These are phyloP conservation scores for Buphagus erythrorhynchus DNA, from an alignment of 2,797 vertebrate genomes.

Conservation along the genomic window DNA sequence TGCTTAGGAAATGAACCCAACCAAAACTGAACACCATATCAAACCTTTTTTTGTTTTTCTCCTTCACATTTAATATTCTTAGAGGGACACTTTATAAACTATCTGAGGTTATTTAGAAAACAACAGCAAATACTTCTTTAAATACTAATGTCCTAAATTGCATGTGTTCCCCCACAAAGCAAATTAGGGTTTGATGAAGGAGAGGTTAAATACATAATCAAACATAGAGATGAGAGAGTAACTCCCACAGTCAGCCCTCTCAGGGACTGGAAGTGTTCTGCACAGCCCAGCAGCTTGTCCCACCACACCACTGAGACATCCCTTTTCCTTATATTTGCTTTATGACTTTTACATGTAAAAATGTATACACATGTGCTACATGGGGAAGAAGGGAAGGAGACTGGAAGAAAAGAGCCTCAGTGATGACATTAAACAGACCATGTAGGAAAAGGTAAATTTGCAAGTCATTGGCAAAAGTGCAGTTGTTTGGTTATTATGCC, in stretches of 20 bases:
- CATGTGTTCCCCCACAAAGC: background rate
- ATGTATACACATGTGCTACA: background rate
- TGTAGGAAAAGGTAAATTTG: background rate
- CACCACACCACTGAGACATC: background rate
- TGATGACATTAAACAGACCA: background rate
- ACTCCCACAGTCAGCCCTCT: background rate
- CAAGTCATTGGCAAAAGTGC: background rate
- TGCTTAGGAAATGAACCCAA: background rate
- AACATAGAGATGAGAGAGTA: background rate
- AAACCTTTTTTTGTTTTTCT: background rate
- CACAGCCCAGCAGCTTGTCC: background rate
- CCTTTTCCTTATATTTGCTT: background rate
- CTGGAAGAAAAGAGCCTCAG: background rate
- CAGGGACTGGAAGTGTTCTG: background rate
- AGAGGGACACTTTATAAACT: background rate
- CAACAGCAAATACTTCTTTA: background rate
- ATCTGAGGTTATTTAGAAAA: background rate
- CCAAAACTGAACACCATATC: background rate
- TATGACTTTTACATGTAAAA: background rate
- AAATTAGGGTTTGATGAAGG: background rate
- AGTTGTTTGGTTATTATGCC: background rate
- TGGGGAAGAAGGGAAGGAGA: background rate
- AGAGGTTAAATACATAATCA: background rate
- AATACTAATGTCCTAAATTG: background rate
- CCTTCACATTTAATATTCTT: background rate